Conservation (phyloP, 1,140 invertebrate genomes). For the Euborellia annulipes region DNA sequence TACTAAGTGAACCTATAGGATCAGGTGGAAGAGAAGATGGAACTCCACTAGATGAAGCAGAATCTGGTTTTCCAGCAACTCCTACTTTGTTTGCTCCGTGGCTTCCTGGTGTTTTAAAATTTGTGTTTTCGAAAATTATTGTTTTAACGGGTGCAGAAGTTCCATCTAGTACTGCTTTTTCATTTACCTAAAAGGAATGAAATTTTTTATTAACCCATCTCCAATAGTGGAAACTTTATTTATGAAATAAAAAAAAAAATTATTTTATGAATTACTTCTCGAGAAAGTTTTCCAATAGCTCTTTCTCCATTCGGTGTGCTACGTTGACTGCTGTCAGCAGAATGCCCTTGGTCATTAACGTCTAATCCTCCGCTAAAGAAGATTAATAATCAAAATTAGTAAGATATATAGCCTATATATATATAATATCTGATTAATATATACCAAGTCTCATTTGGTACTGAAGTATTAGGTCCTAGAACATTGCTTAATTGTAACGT, state of each 20-base stretch:
- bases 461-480: background rate
- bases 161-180: constrained; percentile 48
- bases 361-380: constrained; percentile 13
- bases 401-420: background rate
- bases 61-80: constrained; percentile 20
- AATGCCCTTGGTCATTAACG: constrained; percentile 18
- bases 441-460: background rate
- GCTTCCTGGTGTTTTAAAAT: constrained; percentile 53
- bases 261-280: constrained; percentile 12
- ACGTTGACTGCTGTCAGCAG: constrained; percentile 33
- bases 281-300: constrained; percentile 17
- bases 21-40: background rate
- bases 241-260: background rate
- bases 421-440: background rate
- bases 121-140: constrained; percentile 84
- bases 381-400: background rate
- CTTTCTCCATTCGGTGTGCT: constrained; percentile 35
- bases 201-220: background rate
- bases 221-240: no score
- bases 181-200: constrained; percentile 24
- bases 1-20: background rate
- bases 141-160: constrained; percentile 67
- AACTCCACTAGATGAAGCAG: background rate
- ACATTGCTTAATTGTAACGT: constrained; percentile 1
- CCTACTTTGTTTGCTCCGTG: constrained; percentile 31